These are phyloP conservation scores for Poicephalus meyeri DNA, from an alignment of 2,113 vertebrate genomes.

Conservation along the genomic window DNA sequence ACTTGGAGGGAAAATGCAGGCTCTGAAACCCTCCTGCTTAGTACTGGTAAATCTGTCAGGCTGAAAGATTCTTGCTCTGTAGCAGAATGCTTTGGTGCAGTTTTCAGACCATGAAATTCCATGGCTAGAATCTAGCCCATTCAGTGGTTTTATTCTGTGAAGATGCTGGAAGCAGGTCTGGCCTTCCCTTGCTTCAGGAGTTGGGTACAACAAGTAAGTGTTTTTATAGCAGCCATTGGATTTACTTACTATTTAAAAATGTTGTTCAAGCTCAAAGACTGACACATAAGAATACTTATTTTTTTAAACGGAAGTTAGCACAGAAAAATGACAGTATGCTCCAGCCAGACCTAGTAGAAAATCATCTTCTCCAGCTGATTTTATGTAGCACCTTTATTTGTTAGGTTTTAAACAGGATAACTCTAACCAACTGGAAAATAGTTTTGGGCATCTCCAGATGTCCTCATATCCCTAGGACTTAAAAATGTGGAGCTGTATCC, in stretches of 20 bases:
- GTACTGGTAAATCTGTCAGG: not conserved
- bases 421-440: not conserved
- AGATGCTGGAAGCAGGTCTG: not conserved
- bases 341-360: not conserved
- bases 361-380: not conserved
- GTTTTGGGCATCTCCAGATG: not conserved
- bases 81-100: not conserved
- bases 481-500: not conserved
- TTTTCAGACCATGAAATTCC: not conserved
- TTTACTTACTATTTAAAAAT: not conserved
- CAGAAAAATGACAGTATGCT: not conserved
- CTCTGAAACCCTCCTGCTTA: not conserved
- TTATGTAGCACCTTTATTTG: not conserved
- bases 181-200: not conserved
- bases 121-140: not conserved
- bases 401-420: not conserved
- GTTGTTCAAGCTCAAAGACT: not conserved
- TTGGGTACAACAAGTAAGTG: not conserved
- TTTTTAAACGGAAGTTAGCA: not conserved
- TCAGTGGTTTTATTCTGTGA: not conserved
- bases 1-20: not conserved
- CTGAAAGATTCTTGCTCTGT: not conserved
- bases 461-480: not conserved
- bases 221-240: not conserved
- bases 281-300: not conserved